Base-by-base conservation (phyloP, 2,888 invertebrate species). In the Ethmia dodecea region DNA sequence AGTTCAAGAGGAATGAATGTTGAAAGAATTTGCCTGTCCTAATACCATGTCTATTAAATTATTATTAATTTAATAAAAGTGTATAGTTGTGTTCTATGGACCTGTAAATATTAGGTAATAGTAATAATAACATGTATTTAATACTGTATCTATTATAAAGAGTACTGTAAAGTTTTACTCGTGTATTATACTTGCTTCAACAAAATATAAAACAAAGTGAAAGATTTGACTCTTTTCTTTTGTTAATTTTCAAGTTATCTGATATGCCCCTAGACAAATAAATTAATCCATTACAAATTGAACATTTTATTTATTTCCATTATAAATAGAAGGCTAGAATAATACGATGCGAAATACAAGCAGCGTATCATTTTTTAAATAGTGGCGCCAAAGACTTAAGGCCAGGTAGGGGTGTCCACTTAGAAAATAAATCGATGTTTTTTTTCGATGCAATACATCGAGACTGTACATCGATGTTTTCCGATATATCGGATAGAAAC, bases 1-100 rank as follows among this genome's bases (percentile, higher is more conserved):
- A 84, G 55, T 80, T 84, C 48, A 86, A 86, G 60, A 71, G 74
- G 49, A 86, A 78, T 69, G 84, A 86, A 62, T 86, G 81, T 71
- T 86, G 57, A 77, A 57, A 59, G 40, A 54, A 50, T n/a, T 61
- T 61, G 64, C 55, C 55, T 69, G 64, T 69, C 65, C 66, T 61
- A 60, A 60, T 62, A 68, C 63, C 63, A 57, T 66, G 65, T 77
- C 62, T 73, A 64, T 75, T 84, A 80, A 81, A 80, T 83, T 84
- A 81, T 81, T 73, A 53, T 59, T 70, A 75, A 72, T 70, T 73
- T 74, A 71, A 77, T 73, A 49, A 56, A 68, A 55, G 37, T 84
- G 81, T 83, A 79, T 72, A 83, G 71, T 73, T 74, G 63, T 65
- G 64, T 62, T n/a, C n/a, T 52, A 66, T 65, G 66, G 59, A 73